Evolutionary conservation across 2,888 invertebrate species (phyloP), one percentile per base, ranked within the genome.

Genomic region (Tholera decimalis): DNA sequence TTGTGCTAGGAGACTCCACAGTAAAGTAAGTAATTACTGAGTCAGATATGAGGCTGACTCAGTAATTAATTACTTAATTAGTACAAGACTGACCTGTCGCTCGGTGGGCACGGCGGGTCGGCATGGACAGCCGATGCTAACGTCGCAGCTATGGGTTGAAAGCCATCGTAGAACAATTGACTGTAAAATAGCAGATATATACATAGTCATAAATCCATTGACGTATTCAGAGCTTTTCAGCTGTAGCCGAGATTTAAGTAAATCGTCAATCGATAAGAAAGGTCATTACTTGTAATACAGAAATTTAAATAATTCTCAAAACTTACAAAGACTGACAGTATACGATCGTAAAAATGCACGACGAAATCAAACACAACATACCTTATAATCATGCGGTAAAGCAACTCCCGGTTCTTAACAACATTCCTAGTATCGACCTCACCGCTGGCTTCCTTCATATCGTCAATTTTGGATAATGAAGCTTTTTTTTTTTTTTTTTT

Each of bases 151-250:
- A 99, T 96, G n/a, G 97, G 97, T 89, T 99, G 98, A 90, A 99
- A 98, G 0, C 99, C 99, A 97, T 99, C 99, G 88, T 99, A 99
- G 91, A 98, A 98, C 57, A 99, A 95, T 92, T 99, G 99, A 85
- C 99, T 99, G 90, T 37, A 75, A 82, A 43, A 35, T 43, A 71
- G 61, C 15, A 30, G 0, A 44, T 20, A 0, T 20, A 46, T 7
- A 0, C 33, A 0, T 3, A 7, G 0, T 3, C 33, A n/a, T 39
- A 2, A 24, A 15, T 4, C 2, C 11, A 22, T 2, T 43, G 0
- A 9, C 6, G 0, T 9, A 15, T 13, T 30, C n/a, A 0, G 6
- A 20, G 2, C 3, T 70, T 33, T 2, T 50, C 7, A 7, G 9
- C 7, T 4, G 24, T 22, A 30, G 33, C 1, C 2, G 6, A 15